These are phyloP conservation scores for Diorhabda sublineata DNA, from an alignment of 1,140 invertebrate species.

Conservation along the genomic window DNA sequence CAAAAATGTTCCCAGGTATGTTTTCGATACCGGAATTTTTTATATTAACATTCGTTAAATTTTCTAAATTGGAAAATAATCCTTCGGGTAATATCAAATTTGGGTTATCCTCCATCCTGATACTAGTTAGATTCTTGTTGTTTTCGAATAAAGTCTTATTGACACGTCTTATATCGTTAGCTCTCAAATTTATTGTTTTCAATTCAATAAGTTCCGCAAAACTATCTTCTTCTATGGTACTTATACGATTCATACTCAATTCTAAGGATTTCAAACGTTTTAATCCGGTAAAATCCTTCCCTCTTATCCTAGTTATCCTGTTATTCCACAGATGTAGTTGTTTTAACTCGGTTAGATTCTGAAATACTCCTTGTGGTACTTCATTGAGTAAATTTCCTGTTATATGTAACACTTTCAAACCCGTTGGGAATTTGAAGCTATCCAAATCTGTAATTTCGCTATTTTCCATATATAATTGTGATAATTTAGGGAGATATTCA, in stretches of 20 bases:
- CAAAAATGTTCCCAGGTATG: constrained; percentile 10
- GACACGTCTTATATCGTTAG: constrained; percentile 18
- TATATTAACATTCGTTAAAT: constrained; percentile 16
- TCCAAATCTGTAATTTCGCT: constrained; percentile 18
- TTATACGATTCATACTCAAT: constrained; percentile 13
- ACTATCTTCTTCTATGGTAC: neutral
- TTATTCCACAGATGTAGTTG: constrained; percentile 24
- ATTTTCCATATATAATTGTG: constrained; percentile 14
- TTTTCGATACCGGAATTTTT: constrained; percentile 9
- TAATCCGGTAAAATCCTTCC: constrained; percentile 21
- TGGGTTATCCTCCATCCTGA: constrained; percentile 12
- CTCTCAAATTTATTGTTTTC: constrained; percentile 4
- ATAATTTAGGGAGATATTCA: neutral
- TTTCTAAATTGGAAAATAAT: constrained; percentile 20
- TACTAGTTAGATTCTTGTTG: neutral
- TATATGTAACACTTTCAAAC: neutral
- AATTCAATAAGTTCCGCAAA: constrained; percentile 6
- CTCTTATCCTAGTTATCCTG: constrained; percentile 16
- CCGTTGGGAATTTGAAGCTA: neutral
- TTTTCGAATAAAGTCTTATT: constrained; percentile 12
- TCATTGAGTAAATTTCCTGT: neutral
- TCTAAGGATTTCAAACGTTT: constrained; percentile 22
- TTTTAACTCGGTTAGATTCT: constrained; percentile 20
- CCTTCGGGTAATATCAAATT: constrained; percentile 13
- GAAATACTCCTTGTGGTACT: constrained; percentile 12